Evolutionary conservation across 2,888 invertebrate genomes (phyloP).

Genomic region (Scaptomyza reducta): DNA sequence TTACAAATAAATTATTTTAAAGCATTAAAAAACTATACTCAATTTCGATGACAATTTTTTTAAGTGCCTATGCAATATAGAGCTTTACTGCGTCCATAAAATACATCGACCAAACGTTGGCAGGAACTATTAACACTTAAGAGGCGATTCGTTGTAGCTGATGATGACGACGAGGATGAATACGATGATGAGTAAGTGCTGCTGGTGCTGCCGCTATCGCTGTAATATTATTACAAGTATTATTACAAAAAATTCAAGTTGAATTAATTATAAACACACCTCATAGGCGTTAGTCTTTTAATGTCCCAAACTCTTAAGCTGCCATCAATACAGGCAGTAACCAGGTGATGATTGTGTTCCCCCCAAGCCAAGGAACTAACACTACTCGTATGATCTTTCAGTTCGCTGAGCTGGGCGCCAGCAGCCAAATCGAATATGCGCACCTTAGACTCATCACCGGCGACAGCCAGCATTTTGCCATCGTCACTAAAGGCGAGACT

Average conservation of each 20-base stretch:
- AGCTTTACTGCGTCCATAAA: constrained; percentile 78
- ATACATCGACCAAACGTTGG: constrained; percentile 80
- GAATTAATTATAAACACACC: constrained; percentile 41
- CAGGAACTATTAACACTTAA: constrained; percentile 77
- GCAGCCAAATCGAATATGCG: constrained; percentile 88
- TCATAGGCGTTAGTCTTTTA: constrained; percentile 73
- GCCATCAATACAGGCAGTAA: constrained; percentile 89
- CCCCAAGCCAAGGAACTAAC: constrained; percentile 87
- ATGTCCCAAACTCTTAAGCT: constrained; percentile 88
- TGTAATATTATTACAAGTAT: constrained; percentile 25
- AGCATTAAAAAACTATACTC: constrained; percentile 56
- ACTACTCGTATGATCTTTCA: constrained; percentile 86
- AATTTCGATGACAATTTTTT: constrained; percentile 22
- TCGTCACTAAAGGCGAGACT: constrained; percentile 93
- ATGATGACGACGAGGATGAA: constrained; percentile 61
- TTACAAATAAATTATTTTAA: constrained; percentile 78
- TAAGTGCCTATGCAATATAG: constrained; percentile 81
- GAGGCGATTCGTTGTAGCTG: constrained; percentile 78
- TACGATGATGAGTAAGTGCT: constrained; percentile 40
- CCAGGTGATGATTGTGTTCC: constrained; percentile 86
- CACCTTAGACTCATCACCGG: constrained; percentile 88
- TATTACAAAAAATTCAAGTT: neutral
- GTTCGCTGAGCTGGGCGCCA: constrained; percentile 86
- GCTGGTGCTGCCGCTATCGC: constrained; percentile 57
- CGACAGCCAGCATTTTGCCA: constrained; percentile 93